Conservation (phyloP, 2,797 vertebrate species). For the Notamacropus eugenii region DNA sequence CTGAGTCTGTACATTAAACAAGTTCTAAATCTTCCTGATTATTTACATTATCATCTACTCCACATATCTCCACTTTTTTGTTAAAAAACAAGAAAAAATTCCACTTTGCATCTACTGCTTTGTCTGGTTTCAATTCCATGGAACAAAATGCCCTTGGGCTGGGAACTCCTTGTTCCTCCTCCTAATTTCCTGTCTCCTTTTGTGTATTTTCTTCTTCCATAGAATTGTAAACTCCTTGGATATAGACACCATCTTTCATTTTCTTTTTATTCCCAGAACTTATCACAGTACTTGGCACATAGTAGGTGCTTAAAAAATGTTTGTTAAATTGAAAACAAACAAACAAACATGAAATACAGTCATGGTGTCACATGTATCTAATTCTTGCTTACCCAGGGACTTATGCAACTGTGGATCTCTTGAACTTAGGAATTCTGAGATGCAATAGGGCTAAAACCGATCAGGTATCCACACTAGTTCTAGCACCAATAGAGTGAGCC, state of each 20-base stretch:
- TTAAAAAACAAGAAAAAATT: neutral
- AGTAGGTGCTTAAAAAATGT: neutral
- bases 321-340: neutral
- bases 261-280: neutral
- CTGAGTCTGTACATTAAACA: neutral
- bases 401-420: neutral
- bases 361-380: neutral
- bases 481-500: neutral
- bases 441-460: neutral
- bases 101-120: neutral
- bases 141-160: neutral
- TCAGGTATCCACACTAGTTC: neutral
- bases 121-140: neutral
- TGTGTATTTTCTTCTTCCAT: neutral
- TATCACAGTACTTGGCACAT: neutral
- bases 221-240: neutral
- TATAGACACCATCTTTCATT: fast-evolving
- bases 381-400: neutral
- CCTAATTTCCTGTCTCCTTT: neutral
- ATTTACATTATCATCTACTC: neutral
- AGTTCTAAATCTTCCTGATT: neutral
- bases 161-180: neutral
- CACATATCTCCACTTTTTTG: neutral
- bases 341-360: neutral
- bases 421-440: neutral